Evolutionary conservation across 2,888 invertebrate species (phyloP).

Genomic region (Heliconius hortense): DNA sequence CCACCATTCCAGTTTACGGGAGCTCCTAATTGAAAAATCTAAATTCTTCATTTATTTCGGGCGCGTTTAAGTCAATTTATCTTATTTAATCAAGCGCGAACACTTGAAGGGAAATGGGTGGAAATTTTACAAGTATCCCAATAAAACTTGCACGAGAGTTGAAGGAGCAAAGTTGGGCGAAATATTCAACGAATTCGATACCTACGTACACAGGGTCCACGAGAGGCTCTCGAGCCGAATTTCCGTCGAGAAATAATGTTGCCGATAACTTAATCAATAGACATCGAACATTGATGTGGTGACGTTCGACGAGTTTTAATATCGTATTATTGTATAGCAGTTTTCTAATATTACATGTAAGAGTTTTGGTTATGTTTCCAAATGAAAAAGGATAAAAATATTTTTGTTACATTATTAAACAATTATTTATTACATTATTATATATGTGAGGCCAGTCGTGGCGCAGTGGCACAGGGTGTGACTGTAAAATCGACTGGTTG

Average conservation of each 20-base stretch:
- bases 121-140: conserved; percentile 81
- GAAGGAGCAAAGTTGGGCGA: conserved; percentile 64
- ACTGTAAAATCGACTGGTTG: no score
- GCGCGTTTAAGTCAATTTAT: conserved; percentile 74
- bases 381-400: neutral
- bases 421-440: neutral
- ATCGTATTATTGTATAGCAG: neutral
- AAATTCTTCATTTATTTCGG: conserved; percentile 51
- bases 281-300: neutral
- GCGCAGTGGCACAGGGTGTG: no score
- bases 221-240: conserved; percentile 38
- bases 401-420: neutral
- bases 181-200: conserved; percentile 72
- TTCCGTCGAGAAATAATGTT: conserved; percentile 34
- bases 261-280: conserved; percentile 35
- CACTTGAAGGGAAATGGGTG: conserved; percentile 72
- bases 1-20: conserved; percentile 43
- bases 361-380: neutral
- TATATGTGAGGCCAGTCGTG: neutral
- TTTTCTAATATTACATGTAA: neutral
- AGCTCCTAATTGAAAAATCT: conserved; percentile 53
- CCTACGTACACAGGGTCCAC: conserved; percentile 48
- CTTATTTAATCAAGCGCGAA: conserved; percentile 79
- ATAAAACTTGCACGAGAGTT: conserved; percentile 76
- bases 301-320: conserved; percentile 1